A percentile compares a stretch with the other conserved stretches of the same genome.
These are phyloP conservation scores for Erythrolamprus reginae DNA, from an alignment of 2,113 vertebrate genomes.

Conservation along the genomic window DNA sequence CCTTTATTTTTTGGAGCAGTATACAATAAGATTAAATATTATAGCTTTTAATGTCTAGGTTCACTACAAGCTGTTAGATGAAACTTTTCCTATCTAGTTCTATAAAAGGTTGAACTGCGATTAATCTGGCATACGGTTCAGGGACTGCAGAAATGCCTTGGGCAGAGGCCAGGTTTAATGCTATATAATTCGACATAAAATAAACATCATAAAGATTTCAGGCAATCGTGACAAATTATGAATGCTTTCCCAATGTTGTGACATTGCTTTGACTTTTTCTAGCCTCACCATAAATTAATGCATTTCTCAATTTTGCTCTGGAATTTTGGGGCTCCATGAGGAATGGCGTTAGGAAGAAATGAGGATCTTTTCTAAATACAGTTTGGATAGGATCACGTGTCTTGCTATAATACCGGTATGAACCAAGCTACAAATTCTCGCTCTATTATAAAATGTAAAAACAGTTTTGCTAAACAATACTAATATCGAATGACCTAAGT, in stretches of 20 bases:
- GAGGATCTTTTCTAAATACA: background rate
- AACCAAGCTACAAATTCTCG: background rate
- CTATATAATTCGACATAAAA: background rate
- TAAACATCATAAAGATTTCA: background rate
- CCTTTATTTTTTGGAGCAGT: too few species aligned
- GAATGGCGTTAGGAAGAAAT: background rate
- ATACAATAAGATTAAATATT: background rate
- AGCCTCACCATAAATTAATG: background rate
- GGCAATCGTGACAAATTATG: background rate
- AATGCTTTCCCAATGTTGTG: background rate
- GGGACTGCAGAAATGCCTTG: background rate
- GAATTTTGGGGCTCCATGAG: background rate
- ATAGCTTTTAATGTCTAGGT: background rate
- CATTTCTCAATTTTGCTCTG: background rate
- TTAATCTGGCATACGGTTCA: background rate
- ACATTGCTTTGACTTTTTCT: background rate
- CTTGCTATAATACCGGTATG: background rate
- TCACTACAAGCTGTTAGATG: background rate
- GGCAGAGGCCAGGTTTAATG: background rate
- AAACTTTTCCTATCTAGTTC: background rate
- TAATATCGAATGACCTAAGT: too few species aligned
- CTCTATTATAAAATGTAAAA: background rate
- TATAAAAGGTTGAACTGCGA: background rate
- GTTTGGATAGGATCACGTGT: background rate
- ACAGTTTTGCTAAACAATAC: background rate